Percentiles rank a stretch among this genome's conserved stretches.
phyloP scores from a whole-genome alignment of 2,797 vertebrate species.

The Macrochelys suwanniensis region DNA sequence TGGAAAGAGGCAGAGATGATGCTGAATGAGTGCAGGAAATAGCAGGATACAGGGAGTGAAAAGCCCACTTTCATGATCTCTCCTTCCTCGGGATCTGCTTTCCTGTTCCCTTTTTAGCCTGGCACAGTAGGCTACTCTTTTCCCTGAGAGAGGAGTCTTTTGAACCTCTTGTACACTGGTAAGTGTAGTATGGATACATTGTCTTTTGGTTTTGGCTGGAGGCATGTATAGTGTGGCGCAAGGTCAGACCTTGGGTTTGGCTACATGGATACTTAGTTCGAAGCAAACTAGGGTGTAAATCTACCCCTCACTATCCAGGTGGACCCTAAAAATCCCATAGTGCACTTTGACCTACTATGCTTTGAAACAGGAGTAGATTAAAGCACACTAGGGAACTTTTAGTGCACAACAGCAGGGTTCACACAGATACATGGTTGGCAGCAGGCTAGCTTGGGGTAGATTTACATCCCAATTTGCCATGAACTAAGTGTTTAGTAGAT shows the following conservation, averaged over 20 bases:
- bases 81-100: accelerated
- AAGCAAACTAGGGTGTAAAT: not conserved
- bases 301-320: not conserved
- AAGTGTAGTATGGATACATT: not conserved
- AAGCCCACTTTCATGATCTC: not conserved
- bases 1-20: not conserved
- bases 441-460: not conserved
- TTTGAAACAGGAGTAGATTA: not conserved
- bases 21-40: not conserved
- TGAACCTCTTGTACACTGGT: not conserved
- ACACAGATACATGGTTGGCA: not conserved
- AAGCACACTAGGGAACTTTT: not conserved
- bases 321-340: not conserved
- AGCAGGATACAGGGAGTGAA: not conserved
- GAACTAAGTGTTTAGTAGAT: not conserved
- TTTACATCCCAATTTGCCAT: not conserved
- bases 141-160: not conserved
- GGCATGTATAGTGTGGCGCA: not conserved
- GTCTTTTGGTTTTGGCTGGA: not conserved
- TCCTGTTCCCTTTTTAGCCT: not conserved
- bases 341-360: not conserved
- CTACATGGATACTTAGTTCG: not conserved
- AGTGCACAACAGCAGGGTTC: not conserved
- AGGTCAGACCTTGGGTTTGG: not conserved
- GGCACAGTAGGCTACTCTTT: accelerated